Conservation (phyloP, 1,140 invertebrate species). For the Brachionus manjavacas region DNA sequence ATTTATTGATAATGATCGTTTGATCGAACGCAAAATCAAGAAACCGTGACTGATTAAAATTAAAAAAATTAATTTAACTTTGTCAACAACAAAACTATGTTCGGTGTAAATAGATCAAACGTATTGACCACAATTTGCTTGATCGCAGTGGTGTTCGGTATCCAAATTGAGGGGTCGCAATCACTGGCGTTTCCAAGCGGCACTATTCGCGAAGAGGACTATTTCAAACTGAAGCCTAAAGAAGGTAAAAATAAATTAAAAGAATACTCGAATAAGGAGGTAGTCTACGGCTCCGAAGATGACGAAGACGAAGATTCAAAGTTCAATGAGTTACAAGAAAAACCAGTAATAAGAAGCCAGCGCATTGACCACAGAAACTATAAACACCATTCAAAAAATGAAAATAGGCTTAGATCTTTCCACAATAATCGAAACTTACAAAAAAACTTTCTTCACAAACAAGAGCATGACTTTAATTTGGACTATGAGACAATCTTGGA, state of each 20-base stretch:
- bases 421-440: conserved; percentile 31
- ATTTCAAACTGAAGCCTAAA: neutral
- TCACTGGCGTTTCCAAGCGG: neutral
- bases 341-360: neutral
- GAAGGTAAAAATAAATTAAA: neutral
- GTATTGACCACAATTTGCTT: neutral
- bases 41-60: neutral
- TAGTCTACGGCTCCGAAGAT: neutral
- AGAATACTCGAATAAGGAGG: conserved; percentile 22
- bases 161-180: neutral
- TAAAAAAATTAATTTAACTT: neutral
- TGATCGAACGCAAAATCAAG: neutral
- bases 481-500: neutral
- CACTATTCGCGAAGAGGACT: neutral
- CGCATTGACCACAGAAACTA: neutral
- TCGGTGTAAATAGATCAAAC: neutral
- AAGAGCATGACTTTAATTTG: conserved; percentile 9
- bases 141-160: neutral
- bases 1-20: neutral
- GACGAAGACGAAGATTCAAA: neutral
- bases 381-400: neutral
- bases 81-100: neutral
- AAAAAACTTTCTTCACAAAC: neutral
- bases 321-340: neutral
- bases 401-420: conserved; percentile 5